A percentile compares a stretch with the other conserved stretches of the same genome.
Evolutionary conservation across 1,140 invertebrate genomes (phyloP).

Genomic region (roundworm (Caenorhabditis elegans)): DNA sequence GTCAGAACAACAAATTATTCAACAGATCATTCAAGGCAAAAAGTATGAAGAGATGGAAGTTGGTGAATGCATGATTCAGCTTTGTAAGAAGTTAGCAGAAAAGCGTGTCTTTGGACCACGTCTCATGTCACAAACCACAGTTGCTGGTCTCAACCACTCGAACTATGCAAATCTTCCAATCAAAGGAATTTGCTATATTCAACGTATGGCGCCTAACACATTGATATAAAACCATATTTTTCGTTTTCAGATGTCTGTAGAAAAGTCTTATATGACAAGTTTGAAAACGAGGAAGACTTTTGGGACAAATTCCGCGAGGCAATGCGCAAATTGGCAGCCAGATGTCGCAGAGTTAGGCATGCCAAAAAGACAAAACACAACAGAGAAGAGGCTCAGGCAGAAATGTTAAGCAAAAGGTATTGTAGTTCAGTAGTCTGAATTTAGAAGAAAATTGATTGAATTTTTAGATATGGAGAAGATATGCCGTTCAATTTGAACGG

Average conservation of each 20-base stretch:
- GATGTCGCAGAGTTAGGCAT: conserved; percentile 47
- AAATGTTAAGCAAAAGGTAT: conserved; percentile 9
- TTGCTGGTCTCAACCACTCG: conserved; percentile 52
- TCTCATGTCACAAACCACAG: conserved; percentile 52
- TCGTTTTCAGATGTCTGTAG: conserved; percentile 43
- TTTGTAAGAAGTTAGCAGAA: conserved; percentile 51
- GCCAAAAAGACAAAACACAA: conserved; percentile 46
- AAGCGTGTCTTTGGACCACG: conserved; percentile 50
- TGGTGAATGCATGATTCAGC: conserved; percentile 44
- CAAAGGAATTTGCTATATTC: conserved; percentile 52
- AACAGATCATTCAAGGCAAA: conserved; percentile 45
- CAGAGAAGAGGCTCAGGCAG: conserved; percentile 18
- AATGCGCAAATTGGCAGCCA: conserved; percentile 37
- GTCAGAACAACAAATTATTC: conserved; percentile 47
- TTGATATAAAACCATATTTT: background rate
- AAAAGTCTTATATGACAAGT: conserved; percentile 42
- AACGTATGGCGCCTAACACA: conserved; percentile 30
- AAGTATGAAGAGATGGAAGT: conserved; percentile 46
- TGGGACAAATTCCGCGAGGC: conserved; percentile 50
- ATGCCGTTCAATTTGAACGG: conserved; percentile 22
- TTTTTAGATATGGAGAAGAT: conserved; percentile 2
- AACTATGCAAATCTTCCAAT: conserved; percentile 50
- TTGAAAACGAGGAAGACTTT: conserved; percentile 46
- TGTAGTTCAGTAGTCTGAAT: too few species aligned
- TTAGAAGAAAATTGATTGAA: too few species aligned